These are phyloP conservation scores for Ramphastos sulfuratus DNA, from an alignment of 2,113 vertebrate species.

Conservation along the genomic window DNA sequence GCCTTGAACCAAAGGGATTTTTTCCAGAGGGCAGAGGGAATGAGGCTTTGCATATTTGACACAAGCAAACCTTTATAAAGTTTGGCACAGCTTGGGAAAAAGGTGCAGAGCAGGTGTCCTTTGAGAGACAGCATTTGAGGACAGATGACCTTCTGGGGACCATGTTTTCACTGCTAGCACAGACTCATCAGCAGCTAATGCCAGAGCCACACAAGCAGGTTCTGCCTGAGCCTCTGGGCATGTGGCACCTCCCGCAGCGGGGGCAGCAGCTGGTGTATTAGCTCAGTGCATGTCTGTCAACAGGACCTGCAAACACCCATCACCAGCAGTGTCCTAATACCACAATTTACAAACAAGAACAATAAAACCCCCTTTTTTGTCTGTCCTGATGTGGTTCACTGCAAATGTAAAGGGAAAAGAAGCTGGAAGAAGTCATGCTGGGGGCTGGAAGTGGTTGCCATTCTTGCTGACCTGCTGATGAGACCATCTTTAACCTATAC, in stretches of 20 bases:
- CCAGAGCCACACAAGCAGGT: neutral
- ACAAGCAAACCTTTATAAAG: neutral
- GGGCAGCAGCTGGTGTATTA: neutral
- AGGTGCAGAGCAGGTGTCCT: neutral
- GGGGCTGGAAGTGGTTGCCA: neutral
- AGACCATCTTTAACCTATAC: neutral
- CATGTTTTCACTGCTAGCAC: neutral
- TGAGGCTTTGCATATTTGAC: neutral
- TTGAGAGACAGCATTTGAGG: neutral
- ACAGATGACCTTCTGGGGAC: conserved; percentile 9
- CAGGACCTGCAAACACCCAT: fast-evolving
- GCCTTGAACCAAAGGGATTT: neutral
- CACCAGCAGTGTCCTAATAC: neutral
- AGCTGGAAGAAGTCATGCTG: neutral
- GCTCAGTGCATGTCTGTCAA: neutral
- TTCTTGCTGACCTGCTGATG: fast-evolving
- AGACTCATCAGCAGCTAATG: neutral
- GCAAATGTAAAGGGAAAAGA: neutral
- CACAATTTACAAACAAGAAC: neutral
- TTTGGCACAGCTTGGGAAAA: neutral
- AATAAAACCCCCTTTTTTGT: neutral
- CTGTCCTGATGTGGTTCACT: neutral
- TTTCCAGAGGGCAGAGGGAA: neutral
- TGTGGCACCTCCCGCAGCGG: fast-evolving
- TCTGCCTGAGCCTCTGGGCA: fast-evolving